Evolutionary conservation across 2,888 invertebrate genomes (phyloP), one percentile per base, ranked within the genome.

Genomic region (Brassicogethes aeneus): DNA sequence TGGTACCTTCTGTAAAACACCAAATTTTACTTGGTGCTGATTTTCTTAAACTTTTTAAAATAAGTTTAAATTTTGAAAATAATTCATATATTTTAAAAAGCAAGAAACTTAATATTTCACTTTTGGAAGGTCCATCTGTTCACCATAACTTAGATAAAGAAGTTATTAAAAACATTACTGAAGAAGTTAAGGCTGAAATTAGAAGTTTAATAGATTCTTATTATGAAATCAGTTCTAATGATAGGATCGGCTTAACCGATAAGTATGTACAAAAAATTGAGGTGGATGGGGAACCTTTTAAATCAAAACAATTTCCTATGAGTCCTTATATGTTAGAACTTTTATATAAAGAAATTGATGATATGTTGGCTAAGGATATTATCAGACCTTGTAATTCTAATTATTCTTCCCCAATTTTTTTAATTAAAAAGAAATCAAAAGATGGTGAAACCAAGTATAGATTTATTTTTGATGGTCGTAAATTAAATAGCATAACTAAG

Each of bases 321-420:
- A 56, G 55, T 29, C 57, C n/a, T n/a, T n/a, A n/a, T n/a, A n/a
- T n/a, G n/a, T n/a, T n/a, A n/a, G n/a, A n/a, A n/a, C n/a, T 42
- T 38, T 34, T 55, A 2, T 33, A 52, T 31, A 34, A 37, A 3
- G 55, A 54, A 37, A 35, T 55, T 2, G 51, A 56, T 17, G 30
- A 46, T 2, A 54, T 57, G 56, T 29, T 58, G 12, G 35, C 29
- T 3, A 31, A 45, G 2, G 52, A 47, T 2, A 46, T 57, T 1
- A 48, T 59, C 2, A 45, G 43, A 34, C 51, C 50, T 3, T 51
- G 51, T 2, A 42, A 46, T 5, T 52, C 50, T 35, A 43, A 50
- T 2, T 57, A 56, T 54, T 47, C 47, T 8, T 50, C 54, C 17
- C 55, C 53, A 2, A 48, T 55, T 8, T 23, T 56, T 0, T 31